Evolutionary conservation across 2,797 vertebrate species (phyloP), one percentile per base, ranked within the genome.

Genomic region (Darevskia nairensis): DNA sequence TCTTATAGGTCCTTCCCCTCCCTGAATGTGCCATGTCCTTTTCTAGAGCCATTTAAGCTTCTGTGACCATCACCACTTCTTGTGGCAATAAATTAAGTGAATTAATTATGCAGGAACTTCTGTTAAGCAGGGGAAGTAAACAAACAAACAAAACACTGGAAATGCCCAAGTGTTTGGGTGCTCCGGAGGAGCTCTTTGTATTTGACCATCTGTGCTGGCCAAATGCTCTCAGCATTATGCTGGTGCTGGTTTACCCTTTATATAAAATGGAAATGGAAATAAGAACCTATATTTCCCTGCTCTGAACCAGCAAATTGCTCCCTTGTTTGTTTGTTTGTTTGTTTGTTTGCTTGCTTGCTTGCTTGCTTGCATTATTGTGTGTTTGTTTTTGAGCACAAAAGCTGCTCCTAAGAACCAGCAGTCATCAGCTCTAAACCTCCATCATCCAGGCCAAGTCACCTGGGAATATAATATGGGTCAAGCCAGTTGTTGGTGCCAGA

Each of bases 221-320:
- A 64, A 84, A 69, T 55, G 80, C 64, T 91, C 66, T 76, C 78
- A 90, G 89, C 55, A 32, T 0, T 55, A 61, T 78, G 77, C 59
- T 83, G 89, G 75, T 77, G 85, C 39, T 82, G 13, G 61, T 90
- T 79, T 29, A 84, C 86, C 89, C 85, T 90, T 77, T 27, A 88
- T 44, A 87, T 74, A 64, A 66, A 90, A 90, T 89, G 75, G 74
- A 72, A 82, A 76, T 86, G 77, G 82, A 94, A 92, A 76, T 77
- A 23, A 2, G 50, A 85, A 59, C 1, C 1, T 1, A 80, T 59
- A 50, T 85, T 93, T 92, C 80, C 64, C 88, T 88, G 27, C 5
- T 93, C 90, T 89, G 78, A 92, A 88, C 68, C 77, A 39, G 1
- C 82, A 61, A 71, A 72, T 79, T 82, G 19, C 66, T 8, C 72